These are phyloP conservation scores for Alitta virens DNA, from an alignment of 2,888 invertebrate genomes.

Conservation along the genomic window DNA sequence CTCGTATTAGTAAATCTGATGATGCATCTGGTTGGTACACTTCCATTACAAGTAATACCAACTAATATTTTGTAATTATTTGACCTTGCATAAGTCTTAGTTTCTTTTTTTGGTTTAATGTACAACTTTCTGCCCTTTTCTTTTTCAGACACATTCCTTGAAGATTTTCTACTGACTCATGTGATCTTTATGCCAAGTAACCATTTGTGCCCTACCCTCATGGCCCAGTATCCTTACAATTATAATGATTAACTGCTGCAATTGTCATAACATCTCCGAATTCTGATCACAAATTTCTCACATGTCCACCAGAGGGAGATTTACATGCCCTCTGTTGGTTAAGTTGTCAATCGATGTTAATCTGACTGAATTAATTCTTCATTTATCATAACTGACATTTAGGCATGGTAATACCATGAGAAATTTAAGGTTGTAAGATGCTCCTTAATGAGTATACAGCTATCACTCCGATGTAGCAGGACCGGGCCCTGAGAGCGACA, in stretches of 20 bases:
- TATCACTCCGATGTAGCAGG: constrained; percentile 7
- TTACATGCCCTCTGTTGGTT: too few relatives aligned
- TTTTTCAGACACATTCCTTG: constrained; percentile 70
- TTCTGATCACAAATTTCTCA: too few relatives aligned
- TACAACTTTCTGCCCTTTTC: not conserved
- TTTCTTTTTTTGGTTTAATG: not conserved
- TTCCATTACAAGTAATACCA: not conserved
- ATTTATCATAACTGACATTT: too few relatives aligned
- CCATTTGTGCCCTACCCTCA: constrained; percentile 71
- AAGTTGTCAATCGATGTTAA: too few relatives aligned
- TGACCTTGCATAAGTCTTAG: not conserved
- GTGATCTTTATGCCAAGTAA: constrained; percentile 79
- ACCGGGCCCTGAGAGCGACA: constrained; percentile 23
- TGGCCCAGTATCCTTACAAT: constrained; percentile 71
- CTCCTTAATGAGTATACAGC: not conserved
- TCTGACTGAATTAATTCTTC: too few relatives aligned
- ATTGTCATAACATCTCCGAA: too few relatives aligned
- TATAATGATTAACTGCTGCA: too few relatives aligned
- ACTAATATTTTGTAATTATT: not conserved
- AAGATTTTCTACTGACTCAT: constrained; percentile 80
- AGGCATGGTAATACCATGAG: too few relatives aligned
- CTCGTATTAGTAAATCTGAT: constrained; percentile 65
- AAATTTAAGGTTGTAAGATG: too few relatives aligned
- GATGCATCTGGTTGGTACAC: constrained; percentile 52
- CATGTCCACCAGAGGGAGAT: too few relatives aligned